Conservation (phyloP, 2,888 invertebrate species). For the Amblyteles armatorius region DNA sequence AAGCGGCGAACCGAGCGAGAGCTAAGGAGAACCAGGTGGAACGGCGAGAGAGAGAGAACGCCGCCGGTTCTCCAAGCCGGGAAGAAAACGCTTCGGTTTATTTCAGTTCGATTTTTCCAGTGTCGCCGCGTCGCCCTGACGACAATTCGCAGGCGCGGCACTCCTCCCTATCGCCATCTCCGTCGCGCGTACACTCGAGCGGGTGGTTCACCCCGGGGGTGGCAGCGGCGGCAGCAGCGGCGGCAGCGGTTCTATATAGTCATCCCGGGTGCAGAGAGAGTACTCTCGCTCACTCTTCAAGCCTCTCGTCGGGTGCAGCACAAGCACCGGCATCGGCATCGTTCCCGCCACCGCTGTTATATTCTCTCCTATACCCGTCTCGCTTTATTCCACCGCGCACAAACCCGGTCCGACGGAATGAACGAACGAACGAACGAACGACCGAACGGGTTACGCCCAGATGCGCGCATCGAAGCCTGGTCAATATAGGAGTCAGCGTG, state of each 20-base stretch:
- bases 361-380: constrained; percentile 64
- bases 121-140: constrained; percentile 83
- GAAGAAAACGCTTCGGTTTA: constrained; percentile 84
- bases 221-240: constrained; percentile 18
- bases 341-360: constrained; percentile 56
- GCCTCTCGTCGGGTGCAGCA: constrained; percentile 60
- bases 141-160: constrained; percentile 84
- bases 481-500: constrained; percentile 78
- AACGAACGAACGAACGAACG: constrained; percentile 72
- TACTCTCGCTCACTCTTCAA: constrained; percentile 63
- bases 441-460: constrained; percentile 84
- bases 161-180: constrained; percentile 70
- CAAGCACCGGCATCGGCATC: constrained; percentile 61
- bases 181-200: constrained; percentile 50
- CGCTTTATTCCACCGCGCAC: constrained; percentile 69
- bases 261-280: constrained; percentile 57
- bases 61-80: constrained; percentile 68
- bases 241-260: constrained; percentile 52
- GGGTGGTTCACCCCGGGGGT: constrained; percentile 58
- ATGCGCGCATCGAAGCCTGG: constrained; percentile 85
- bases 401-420: constrained; percentile 66
- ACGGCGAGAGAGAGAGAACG: constrained; percentile 68
- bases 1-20: constrained; percentile 16
- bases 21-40: constrained; percentile 28
- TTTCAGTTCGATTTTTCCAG: constrained; percentile 84